Evolutionary conservation across 2,888 invertebrate species (phyloP).

Genomic region (Digitonthophagus gazella): DNA sequence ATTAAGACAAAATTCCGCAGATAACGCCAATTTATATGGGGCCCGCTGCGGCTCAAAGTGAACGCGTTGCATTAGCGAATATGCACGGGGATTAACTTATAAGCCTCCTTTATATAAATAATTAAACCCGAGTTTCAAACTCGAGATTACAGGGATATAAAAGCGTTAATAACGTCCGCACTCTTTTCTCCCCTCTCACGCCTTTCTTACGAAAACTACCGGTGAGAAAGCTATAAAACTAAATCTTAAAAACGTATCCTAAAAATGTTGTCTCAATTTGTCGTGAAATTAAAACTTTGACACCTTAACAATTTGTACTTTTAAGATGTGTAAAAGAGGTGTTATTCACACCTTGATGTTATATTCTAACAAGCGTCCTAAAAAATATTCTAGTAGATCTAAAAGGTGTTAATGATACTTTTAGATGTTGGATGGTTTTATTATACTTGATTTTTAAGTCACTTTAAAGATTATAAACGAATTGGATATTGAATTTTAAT

Average conservation of each 20-base stretch:
- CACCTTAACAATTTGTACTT: not conserved
- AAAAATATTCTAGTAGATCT: no score
- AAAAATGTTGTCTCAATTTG: not conserved
- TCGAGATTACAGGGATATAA: not conserved
- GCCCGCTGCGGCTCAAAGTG: not conserved
- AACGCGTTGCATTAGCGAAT: not conserved
- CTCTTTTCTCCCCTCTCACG: no score
- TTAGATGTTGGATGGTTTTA: not conserved
- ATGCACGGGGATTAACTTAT: not conserved
- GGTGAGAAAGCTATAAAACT: not conserved
- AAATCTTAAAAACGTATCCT: not conserved
- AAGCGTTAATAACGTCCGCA: not conserved
- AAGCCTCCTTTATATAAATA: not conserved
- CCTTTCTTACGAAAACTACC: not conserved
- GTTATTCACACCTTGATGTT: not conserved
- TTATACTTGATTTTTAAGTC: not conserved
- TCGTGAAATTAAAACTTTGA: not conserved
- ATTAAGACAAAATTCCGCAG: not conserved
- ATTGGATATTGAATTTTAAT: no score
- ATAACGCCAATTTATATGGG: not conserved
- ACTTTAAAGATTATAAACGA: no score
- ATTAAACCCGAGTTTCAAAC: not conserved
- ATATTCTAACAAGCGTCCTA: not conserved
- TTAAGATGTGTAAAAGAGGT: no score
- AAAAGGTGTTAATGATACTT: not conserved